A percentile compares a stretch with the other conserved stretches of the same genome.
Evolutionary conservation across 2,888 invertebrate genomes (phyloP).

Genomic region (Leucophenga montana): DNA sequence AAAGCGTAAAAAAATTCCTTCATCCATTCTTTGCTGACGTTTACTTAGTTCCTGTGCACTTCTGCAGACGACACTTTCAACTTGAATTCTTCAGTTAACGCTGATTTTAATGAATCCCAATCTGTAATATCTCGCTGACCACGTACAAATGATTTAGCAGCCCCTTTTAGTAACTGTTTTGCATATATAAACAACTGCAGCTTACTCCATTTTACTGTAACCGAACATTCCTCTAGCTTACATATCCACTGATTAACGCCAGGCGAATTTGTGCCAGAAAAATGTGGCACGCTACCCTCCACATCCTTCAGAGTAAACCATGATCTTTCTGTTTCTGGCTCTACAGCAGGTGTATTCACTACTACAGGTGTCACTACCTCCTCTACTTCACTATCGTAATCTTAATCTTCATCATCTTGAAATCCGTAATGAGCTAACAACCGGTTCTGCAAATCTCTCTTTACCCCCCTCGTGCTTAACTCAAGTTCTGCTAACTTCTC

Average conservation of each 20-base stretch:
- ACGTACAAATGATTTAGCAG: slow-evolving; percentile 22
- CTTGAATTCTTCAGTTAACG: slow-evolving; percentile 22
- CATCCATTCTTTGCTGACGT: not conserved
- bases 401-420: not conserved
- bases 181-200: slow-evolving; percentile 33
- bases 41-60: slow-evolving; percentile 11
- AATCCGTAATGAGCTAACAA: not conserved
- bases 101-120: slow-evolving; percentile 22
- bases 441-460: slow-evolving; percentile 21
- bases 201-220: slow-evolving; percentile 33
- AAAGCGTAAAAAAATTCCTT: slow-evolving; percentile 37
- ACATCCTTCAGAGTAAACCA: slow-evolving; percentile 35
- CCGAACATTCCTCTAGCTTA: too few relatives aligned
- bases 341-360: not conserved
- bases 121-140: slow-evolving; percentile 13
- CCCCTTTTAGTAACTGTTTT: slow-evolving; percentile 27
- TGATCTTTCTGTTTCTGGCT: too few relatives aligned
- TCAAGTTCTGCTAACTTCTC: slow-evolving; percentile 13
- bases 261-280: slow-evolving; percentile 20
- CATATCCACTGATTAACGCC: too few relatives aligned
- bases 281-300: slow-evolving; percentile 27
- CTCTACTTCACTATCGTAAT: slow-evolving; percentile 2
- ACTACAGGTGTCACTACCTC: too few relatives aligned
- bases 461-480: slow-evolving; percentile 9
- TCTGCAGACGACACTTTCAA: slow-evolving; percentile 14